Base-by-base conservation (phyloP, 2,113 vertebrate genomes). In the Phyllopteryx taeniolatus region DNA sequence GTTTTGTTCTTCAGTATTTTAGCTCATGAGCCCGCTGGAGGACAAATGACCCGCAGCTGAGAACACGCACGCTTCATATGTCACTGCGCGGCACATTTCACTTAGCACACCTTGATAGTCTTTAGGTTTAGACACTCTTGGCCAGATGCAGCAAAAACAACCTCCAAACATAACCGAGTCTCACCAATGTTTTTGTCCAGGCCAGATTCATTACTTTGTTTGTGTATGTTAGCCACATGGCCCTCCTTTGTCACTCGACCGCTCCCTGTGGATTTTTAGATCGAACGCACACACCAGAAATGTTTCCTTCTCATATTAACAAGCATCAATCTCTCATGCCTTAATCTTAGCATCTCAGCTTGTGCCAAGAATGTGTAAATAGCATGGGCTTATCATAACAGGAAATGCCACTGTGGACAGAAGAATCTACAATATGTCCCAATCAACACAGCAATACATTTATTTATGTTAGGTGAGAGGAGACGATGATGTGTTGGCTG, bases 181-280 rank as follows among this genome's bases (percentile, higher is more conserved):
- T 27, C 22, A 31, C 31, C 56, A 11, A 27, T 31, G 56, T 59
- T 59, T 59, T 59, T 13, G 11, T 31, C 27, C 22, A 59, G 22
- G 22, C 56, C 22, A 31, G 56, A 59, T 59, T 59, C 11, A 57
- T 27, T 27, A 57, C 56, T 57, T 27, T 57, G 46, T 47, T 47
- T 47, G n/a, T 57, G 12, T n/a, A 31, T 57, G 20, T 59, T 27
- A 14, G 22, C 12, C 60, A 39, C 60, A 63, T 63, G 35, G 60
- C 33, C 35, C 4, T 31, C 22, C 10, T 59, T 59, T 59, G 56
- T 31, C 68, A 70, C 46, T 39, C 4, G 10, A 66, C 59, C 8
- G 35, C 43, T 68, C 71, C 63, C 20, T 68, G 66, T 1, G 8
- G n/a, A 56, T 33, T 71, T 56, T 69, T 75, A 71, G 67, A 17